These are phyloP conservation scores for Notothenia rossii DNA, from an alignment of 2,113 vertebrate species.

Conservation along the genomic window DNA sequence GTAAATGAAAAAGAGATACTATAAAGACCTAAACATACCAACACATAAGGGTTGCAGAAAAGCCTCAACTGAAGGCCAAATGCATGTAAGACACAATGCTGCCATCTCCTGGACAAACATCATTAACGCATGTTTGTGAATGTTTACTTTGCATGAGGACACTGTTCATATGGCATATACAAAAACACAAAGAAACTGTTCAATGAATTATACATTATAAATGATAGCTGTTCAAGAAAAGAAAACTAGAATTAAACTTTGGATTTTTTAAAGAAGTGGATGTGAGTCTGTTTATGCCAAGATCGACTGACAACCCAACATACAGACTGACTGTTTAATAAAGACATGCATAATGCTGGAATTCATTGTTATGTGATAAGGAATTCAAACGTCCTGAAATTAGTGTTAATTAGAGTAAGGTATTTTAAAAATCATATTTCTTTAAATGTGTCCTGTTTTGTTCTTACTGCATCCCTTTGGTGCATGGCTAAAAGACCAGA, in stretches of 20 bases:
- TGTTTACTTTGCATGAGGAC: neutral
- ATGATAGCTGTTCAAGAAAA: neutral
- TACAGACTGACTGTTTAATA: neutral
- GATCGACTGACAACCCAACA: too few species aligned
- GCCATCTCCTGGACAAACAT: conserved; percentile 54
- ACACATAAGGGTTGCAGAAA: neutral
- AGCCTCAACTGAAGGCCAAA: neutral
- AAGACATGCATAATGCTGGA: neutral
- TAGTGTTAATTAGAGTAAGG: neutral
- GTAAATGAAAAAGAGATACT: neutral
- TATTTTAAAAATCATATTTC: neutral
- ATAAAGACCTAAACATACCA: neutral
- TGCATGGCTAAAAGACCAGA: too few species aligned
- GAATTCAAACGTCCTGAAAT: neutral
- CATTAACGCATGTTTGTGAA: neutral
- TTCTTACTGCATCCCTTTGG: too few species aligned
- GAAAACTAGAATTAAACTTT: neutral
- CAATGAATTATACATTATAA: too few species aligned
- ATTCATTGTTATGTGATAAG: neutral
- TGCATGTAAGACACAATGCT: conserved; percentile 30
- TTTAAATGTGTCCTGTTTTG: neutral
- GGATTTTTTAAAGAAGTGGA: neutral
- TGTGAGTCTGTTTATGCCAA: neutral
- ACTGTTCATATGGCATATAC: neutral
- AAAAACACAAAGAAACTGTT: too few species aligned